Base-by-base conservation (phyloP, 92 coral and sea anemone genomes). In the Zoanthus gigantus region DNA sequence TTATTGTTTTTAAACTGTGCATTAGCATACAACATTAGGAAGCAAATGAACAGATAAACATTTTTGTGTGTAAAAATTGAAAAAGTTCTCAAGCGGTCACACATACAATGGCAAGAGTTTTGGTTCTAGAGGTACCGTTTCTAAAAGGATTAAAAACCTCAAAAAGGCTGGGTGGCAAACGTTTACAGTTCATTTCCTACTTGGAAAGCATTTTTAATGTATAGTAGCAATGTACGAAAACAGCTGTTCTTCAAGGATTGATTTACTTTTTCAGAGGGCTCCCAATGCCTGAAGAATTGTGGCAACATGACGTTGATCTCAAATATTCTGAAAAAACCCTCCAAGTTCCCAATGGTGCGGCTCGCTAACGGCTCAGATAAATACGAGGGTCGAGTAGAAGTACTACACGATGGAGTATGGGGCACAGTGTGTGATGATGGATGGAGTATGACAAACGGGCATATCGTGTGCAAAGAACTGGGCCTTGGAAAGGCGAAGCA, bases 321-420 rank as follows among this genome's bases (percentile, higher is more conserved):
- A n/a, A 53, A 74, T 18, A 86, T 95, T 57, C 90, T 95, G 6
- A 93, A 91, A 28, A 79, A 92, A 3, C 94, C 92, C 23, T 95
- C 96, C 32, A 17, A 87, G 28, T 74, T 53, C 44, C 98, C 98
- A 18, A 69, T 87, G 46, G 98, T 95, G 42, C 98, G 98, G 9
- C 75, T 95, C 58, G 92, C 88, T 65, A 94, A 85, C 79, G 96
- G 96, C 17, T 91, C 80, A 15, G 87, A 30, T 48, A 95, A 95
- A 18, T 94, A 89, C 53, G 94, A 95, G 84, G 98, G 98, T 29
- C 93, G 98, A 17, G 98, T 95, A 17, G 98, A 95, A 89, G 95
- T 95, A 16, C 75, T 91, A 14, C 83, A 95, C 88, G 94, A 78
- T 46, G 96, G 93, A 11, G 71, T 67, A 32, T 95, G 98, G 98